Conservation (phyloP, 2,113 vertebrate species). For the Neogobius melanostomus region DNA sequence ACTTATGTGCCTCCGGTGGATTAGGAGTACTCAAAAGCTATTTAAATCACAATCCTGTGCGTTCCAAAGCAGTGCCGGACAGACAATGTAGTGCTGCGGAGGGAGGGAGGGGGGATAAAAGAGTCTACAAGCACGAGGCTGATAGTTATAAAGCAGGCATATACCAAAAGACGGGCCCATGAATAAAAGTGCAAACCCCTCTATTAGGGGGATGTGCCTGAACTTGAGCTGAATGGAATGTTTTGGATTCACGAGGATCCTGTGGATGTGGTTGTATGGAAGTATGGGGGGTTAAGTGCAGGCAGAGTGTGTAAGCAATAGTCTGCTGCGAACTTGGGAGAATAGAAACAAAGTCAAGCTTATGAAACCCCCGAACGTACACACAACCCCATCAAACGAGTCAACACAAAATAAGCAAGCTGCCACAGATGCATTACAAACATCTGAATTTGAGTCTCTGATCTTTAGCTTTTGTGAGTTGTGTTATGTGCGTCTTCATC, state of each 20-base stretch:
- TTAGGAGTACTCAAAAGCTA: conserved; percentile 66
- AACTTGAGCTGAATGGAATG: conserved; percentile 78
- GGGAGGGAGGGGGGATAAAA: conserved; percentile 26
- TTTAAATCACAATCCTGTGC: conserved; percentile 70
- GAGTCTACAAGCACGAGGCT: conserved; percentile 53
- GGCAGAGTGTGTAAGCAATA: conserved; percentile 17
- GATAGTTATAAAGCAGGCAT: conserved; percentile 67
- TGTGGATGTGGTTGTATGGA: conserved; percentile 39
- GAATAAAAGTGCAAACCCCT: conserved; percentile 77
- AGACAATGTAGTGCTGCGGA: conserved; percentile 61
- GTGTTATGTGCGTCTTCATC: no score
- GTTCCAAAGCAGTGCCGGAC: conserved; percentile 55
- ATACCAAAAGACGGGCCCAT: conserved; percentile 65
- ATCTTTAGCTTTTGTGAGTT: background rate
- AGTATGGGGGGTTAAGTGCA: conserved; percentile 28
- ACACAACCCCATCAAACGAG: background rate
- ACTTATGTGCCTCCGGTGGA: conserved; percentile 73
- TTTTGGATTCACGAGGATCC: conserved; percentile 72
- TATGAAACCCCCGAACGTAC: background rate
- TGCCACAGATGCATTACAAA: background rate
- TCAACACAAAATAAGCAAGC: background rate
- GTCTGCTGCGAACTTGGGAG: conserved; percentile 28
- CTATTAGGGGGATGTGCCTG: conserved; percentile 78
- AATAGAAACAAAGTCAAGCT: conserved; percentile 30
- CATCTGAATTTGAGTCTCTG: background rate